Base-by-base conservation (phyloP, 1,140 invertebrate species). In the Dryas iulia region DNA sequence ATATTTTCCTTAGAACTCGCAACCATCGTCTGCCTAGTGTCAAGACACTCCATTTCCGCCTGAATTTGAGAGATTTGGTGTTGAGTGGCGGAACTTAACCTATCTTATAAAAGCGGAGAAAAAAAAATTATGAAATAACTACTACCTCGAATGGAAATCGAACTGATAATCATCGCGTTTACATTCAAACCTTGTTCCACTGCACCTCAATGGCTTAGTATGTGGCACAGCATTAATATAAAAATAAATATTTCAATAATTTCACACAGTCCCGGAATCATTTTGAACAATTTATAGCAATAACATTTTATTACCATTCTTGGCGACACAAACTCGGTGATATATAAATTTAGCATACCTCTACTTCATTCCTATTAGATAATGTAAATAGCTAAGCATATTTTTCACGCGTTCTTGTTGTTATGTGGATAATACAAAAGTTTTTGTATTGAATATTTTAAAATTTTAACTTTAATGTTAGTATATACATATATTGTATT, bases 251-350 rank as follows among this genome's bases (percentile, higher is more conserved):
- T 12, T 12, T 39, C 12, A 39, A 39, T 39, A 14, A 39, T 39
- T 39, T 14, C 12, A 39, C 14, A n/a, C 33, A n/a, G 12, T 39
- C 33, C 33, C 33, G 33, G 33, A 39, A 39, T 39, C 33, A 39
- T 14, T 39, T 39, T 39, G 6, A 39, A 39, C 14, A 39, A 12
- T 28, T 28, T 28, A 28, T 3, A 39, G 33, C 33, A 65, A 47
- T 52, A 47, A 61, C 23, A 25, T 26, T 39, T 39, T 39, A 39
- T 39, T 18, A 39, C 33, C 33, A 39, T 39, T 39, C 33, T n/a
- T 39, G 12, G 14, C n/a, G 33, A 39, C n/a, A 61, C 24, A 52
- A 61, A 61, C 59, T 25, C 26, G 24, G 24, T 47, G 21, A n/a
- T 1, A 39, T 25, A 11, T 12, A 12, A 47, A 26, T 47, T 52